A percentile compares a stretch with the other conserved stretches of the same genome.
Conservation (phyloP, 2,888 invertebrate genomes). For the Zele albiditarsus region DNA sequence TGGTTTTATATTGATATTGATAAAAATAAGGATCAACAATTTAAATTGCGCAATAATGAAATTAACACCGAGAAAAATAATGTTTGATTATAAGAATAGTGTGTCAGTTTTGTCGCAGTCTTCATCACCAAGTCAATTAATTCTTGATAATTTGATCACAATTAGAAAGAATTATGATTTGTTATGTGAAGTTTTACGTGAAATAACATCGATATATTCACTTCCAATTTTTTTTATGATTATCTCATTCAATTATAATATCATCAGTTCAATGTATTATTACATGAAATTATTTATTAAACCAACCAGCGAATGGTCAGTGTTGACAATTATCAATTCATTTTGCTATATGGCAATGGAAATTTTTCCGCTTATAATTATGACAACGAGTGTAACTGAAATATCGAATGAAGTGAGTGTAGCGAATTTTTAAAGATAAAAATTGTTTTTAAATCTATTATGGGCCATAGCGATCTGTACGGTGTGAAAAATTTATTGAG, state of each 20-base stretch:
- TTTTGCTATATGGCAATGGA: constrained; percentile 14
- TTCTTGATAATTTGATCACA: not conserved
- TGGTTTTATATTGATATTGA: not conserved
- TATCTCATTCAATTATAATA: not conserved
- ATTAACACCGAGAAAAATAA: not conserved
- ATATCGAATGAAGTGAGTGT: not conserved
- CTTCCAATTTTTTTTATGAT: not conserved
- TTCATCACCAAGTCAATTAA: not conserved
- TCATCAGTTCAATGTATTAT: not conserved
- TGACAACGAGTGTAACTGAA: not conserved
- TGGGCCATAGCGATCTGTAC: too few relatives aligned
- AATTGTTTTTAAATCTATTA: too few relatives aligned
- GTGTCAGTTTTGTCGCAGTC: not conserved
- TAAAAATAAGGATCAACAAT: not conserved
- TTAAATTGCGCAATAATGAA: not conserved
- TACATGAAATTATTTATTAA: not conserved
- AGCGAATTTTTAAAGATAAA: too few relatives aligned
- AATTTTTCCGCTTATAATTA: not conserved
- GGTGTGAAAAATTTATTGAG: not conserved
- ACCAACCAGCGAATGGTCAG: not conserved
- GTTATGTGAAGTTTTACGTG: not conserved
- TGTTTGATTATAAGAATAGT: not conserved
- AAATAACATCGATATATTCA: not conserved
- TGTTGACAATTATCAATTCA: not conserved
- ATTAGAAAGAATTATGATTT: not conserved